Evolutionary conservation across 2,797 vertebrate genomes (phyloP), one percentile per base, ranked within the genome.

Genomic region (Melanotaenia maccullochi): DNA sequence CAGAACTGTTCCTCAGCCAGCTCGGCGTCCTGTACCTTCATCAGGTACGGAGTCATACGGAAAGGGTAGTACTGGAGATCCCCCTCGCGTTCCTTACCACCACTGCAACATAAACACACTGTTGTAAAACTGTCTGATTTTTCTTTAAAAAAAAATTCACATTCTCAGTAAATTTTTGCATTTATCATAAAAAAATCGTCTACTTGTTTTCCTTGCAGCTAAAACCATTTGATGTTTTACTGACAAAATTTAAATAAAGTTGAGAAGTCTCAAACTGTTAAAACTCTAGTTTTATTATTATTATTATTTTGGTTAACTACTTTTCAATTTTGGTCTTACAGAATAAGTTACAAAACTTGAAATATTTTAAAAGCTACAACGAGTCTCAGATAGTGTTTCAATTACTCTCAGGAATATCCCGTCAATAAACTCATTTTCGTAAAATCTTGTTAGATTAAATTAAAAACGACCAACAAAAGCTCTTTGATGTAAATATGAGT

Each of bases 21-120:
- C 79, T 92, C 95, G 0, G 81, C 84, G 42, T 95, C 95, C 81
- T 95, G 96, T 56, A 97, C 96, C 90, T 96, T 96, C 94, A 96
- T 96, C 81, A 97, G 94, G 87, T 99, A 99, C 0, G 97, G 97
- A 14, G 97, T 99, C 96, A 99, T 96, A 5, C 97, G 94, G 91
- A 99, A 99, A 0, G 97, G 97, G 49, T 95, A 96, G 89, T 98
- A 98, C 90, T 93, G 94, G 30, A 96, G 84, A 68, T 95, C 92
- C 9, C 93, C 94, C 62, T 95, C 91, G 1, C 87, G 94, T 67
- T 94, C 95, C 78, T 95, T 97, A 5, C 96, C 95, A 0, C 96
- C 95, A 42, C 97, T 99, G 81, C 9, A 82, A 77, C 59, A 77
- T 32, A 77, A n/a, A 65, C 8, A 57, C 5, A 51, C 1, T 64